A percentile compares a stretch with the other conserved stretches of the same genome.
These are phyloP conservation scores for Philotrypesis tridentata DNA, from an alignment of 1,140 invertebrate genomes.

Conservation along the genomic window DNA sequence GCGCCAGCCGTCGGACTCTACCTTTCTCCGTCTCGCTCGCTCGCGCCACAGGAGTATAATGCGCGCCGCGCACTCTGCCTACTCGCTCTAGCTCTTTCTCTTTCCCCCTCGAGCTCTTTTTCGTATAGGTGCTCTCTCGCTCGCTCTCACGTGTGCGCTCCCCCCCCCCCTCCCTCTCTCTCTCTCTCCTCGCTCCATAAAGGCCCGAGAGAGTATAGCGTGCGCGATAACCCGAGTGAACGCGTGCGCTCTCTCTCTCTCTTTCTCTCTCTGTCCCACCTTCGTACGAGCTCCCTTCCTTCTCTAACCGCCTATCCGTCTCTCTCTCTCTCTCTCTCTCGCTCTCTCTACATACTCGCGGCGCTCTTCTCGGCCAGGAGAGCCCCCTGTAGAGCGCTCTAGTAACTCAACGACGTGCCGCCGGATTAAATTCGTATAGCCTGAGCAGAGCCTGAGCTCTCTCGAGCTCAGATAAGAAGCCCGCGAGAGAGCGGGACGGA, in stretches of 20 bases:
- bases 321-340: slow-evolving; percentile 10
- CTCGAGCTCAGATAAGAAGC: slow-evolving; percentile 59
- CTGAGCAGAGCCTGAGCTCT: slow-evolving; percentile 43
- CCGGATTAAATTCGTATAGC: slow-evolving; percentile 69
- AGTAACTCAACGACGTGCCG: slow-evolving; percentile 69
- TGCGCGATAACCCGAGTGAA: slow-evolving; percentile 42
- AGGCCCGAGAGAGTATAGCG: slow-evolving; percentile 14
- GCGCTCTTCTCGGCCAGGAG: slow-evolving; percentile 53
- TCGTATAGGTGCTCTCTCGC: slow-evolving; percentile 54
- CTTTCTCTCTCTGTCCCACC: slow-evolving; percentile 54
- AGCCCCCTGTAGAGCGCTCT: slow-evolving; percentile 68
- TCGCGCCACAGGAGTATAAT: slow-evolving; percentile 38
- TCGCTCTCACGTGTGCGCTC: slow-evolving; percentile 50
- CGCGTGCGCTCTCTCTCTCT: slow-evolving; percentile 53
- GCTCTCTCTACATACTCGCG: slow-evolving; percentile 32
- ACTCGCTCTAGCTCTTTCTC: slow-evolving; percentile 21
- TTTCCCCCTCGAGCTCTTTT: slow-evolving; percentile 47
- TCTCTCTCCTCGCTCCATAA: slow-evolving; percentile 47
- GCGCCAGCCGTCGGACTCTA: slow-evolving; percentile 18
- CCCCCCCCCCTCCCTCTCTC: slow-evolving; percentile 51
- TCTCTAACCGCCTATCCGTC: slow-evolving; percentile 37
- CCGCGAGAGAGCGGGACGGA: slow-evolving; percentile 35
- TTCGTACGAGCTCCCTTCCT: slow-evolving; percentile 42
- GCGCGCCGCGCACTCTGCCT: slow-evolving; percentile 36
- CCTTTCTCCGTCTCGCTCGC: slow-evolving; percentile 55